Percentiles rank a stretch among this genome's conserved stretches.
phyloP scores from a whole-genome alignment of 1,140 invertebrate genomes.

The Temnothorax curvispinosus region DNA sequence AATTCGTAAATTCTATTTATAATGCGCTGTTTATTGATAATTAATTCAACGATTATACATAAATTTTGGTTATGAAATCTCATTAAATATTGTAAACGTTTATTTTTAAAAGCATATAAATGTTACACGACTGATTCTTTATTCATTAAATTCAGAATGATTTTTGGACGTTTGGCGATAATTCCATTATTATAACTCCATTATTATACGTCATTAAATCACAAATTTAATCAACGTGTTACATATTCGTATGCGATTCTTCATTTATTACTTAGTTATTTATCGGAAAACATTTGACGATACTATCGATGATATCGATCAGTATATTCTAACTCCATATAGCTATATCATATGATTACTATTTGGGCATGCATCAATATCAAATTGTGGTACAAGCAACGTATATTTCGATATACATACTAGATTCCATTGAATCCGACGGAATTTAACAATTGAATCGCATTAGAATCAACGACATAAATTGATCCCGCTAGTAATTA shows the following conservation, averaged over 20 bases:
- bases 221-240: constrained; percentile 6
- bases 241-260: neutral
- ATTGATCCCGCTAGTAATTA: constrained; percentile 61
- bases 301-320: neutral
- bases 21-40: neutral
- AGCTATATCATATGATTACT: constrained; percentile 27
- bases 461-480: constrained; percentile 61
- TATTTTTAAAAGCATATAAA: constrained; percentile 1
- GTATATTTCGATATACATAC: constrained; percentile 30
- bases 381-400: constrained; percentile 40
- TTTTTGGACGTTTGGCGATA: constrained; percentile 7
- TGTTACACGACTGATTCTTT: neutral
- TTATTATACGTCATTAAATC: constrained; percentile 6
- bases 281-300: constrained; percentile 14
- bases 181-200: constrained; percentile 15
- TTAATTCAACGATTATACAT: constrained; percentile 26
- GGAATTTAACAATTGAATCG: constrained; percentile 69
- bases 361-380: constrained; percentile 46
- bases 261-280: constrained; percentile 32
- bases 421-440: constrained; percentile 19
- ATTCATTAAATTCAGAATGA: constrained; percentile 20
- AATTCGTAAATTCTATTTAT: neutral
- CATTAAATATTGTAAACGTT: constrained; percentile 3
- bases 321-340: constrained; percentile 9
- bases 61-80: neutral